A percentile compares a stretch with the other conserved stretches of the same genome.
Conservation (phyloP, 2,113 vertebrate species). For the Callopanchax toddi region DNA sequence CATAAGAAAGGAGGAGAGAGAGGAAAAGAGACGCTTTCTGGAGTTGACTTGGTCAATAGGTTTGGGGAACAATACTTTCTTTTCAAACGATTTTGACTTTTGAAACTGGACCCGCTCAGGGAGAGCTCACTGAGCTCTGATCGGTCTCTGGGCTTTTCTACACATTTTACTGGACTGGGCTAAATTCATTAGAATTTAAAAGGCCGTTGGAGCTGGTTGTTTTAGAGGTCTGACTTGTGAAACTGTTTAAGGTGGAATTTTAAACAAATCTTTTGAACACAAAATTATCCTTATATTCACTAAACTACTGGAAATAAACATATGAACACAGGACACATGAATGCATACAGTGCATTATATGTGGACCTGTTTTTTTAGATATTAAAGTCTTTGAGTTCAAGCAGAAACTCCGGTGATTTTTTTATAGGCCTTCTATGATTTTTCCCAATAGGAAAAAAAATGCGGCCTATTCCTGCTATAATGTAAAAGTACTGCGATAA, state of each 20-base stretch:
- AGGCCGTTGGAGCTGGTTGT: not conserved
- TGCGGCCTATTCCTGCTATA: too few relatives aligned
- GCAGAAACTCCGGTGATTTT: too few relatives aligned
- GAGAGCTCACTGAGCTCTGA: conserved; percentile 21
- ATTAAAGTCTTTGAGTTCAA: too few relatives aligned
- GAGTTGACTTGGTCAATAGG: conserved; percentile 40
- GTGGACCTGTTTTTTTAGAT: too few relatives aligned
- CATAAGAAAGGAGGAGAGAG: conserved; percentile 2
- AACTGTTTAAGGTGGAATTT: not conserved
- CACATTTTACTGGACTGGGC: not conserved
- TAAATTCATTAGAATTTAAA: not conserved
- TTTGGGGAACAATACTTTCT: conserved; percentile 54
- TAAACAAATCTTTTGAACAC: too few relatives aligned
- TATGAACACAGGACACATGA: too few relatives aligned
- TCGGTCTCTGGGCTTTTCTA: not conserved
- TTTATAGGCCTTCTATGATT: too few relatives aligned
- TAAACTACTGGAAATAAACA: too few relatives aligned
- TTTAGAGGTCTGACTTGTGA: conserved; percentile 1
- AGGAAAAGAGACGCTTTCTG: conserved; percentile 14
- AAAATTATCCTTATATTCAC: too few relatives aligned
- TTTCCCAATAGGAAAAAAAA: too few relatives aligned
- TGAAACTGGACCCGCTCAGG: conserved; percentile 42
- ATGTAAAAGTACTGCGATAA: too few relatives aligned
- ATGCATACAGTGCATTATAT: too few relatives aligned
- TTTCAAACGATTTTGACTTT: conserved; percentile 67